Percentiles rank a stretch among this genome's conserved stretches.
Evolutionary conservation across 2,888 invertebrate genomes (phyloP).

Genomic region (Xylota sylvarum): DNA sequence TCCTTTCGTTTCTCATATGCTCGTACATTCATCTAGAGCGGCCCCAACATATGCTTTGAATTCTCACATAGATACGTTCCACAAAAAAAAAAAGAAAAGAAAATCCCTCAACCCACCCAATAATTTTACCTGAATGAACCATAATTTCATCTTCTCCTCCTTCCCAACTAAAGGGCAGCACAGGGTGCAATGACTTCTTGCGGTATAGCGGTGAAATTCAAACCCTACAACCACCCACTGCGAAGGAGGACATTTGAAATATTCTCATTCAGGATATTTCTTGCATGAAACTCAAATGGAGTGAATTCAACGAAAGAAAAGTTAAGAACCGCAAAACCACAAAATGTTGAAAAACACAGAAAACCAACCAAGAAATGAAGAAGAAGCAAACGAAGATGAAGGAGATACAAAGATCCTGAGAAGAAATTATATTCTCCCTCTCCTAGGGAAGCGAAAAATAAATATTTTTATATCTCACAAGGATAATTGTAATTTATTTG

Average conservation of each 20-base stretch:
- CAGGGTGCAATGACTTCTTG: constrained; percentile 65
- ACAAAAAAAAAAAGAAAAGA: not conserved
- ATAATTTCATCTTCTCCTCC: constrained; percentile 19
- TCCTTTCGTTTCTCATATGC: constrained; percentile 36
- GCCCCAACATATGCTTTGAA: not conserved
- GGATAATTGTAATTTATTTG: constrained; percentile 76
- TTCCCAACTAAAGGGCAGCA: not conserved
- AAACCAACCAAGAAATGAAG: constrained; percentile 18
- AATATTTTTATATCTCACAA: constrained; percentile 69
- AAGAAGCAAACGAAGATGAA: constrained; percentile 22
- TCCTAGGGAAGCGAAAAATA: constrained; percentile 51
- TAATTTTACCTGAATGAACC: constrained; percentile 60
- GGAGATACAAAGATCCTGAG: constrained; percentile 29
- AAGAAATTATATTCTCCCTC: constrained; percentile 26
- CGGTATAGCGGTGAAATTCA: constrained; percentile 14
- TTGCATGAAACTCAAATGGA: constrained; percentile 71
- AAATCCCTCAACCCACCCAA: constrained; percentile 16
- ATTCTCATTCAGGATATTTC: constrained; percentile 58
- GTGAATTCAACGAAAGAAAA: constrained; percentile 63
- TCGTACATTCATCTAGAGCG: constrained; percentile 21
- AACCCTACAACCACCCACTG: not conserved
- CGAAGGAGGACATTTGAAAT: constrained; percentile 25
- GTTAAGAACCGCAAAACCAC: constrained; percentile 71
- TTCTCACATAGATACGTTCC: not conserved
- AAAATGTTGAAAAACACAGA: constrained; percentile 26